A percentile compares a stretch with the other conserved stretches of the same genome.
Conservation (phyloP, 1,140 invertebrate genomes). For the Drosophila aff. region DNA sequence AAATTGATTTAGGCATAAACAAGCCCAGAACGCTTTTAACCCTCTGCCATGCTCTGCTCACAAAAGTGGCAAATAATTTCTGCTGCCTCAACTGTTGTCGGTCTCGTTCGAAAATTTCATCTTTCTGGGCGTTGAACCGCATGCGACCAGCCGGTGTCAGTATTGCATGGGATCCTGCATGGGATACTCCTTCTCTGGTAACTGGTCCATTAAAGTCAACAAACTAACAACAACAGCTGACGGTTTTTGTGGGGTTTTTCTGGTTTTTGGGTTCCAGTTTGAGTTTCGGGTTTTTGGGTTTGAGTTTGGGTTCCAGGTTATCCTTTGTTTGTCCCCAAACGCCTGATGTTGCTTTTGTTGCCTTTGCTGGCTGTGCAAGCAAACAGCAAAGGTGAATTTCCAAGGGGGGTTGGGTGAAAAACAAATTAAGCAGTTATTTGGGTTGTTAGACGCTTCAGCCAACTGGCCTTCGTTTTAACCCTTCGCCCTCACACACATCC, state of each 20-base stretch:
- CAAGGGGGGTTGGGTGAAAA: slow-evolving; percentile 41
- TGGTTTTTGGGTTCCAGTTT: slow-evolving; percentile 24
- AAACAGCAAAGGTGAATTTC: slow-evolving; percentile 51
- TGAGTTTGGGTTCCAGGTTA: slow-evolving; percentile 44
- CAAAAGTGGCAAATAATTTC: slow-evolving; percentile 71
- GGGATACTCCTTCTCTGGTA: neutral
- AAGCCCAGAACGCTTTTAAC: slow-evolving; percentile 57
- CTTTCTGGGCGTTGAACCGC: slow-evolving; percentile 66
- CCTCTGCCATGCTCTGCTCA: neutral
- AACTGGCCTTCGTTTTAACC: slow-evolving; percentile 4
- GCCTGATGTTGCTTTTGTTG: slow-evolving; percentile 17
- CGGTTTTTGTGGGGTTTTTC: slow-evolving; percentile 37
- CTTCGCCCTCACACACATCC: slow-evolving; percentile 3
- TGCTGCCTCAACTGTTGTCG: slow-evolving; percentile 46
- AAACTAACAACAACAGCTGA: slow-evolving; percentile 72
- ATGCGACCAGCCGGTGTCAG: slow-evolving; percentile 56
- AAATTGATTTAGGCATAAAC: slow-evolving; percentile 83
- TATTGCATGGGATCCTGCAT: slow-evolving; percentile 20
- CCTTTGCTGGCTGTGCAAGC: slow-evolving; percentile 44
- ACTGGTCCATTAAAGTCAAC: slow-evolving; percentile 67
- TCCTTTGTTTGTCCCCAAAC: slow-evolving; percentile 48
- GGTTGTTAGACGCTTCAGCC: slow-evolving; percentile 54
- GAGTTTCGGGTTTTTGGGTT: slow-evolving; percentile 20
- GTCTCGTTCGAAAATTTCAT: slow-evolving; percentile 28
- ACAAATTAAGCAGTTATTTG: slow-evolving; percentile 84